Conservation (phyloP, 2,797 vertebrate genomes). For the Lepilemur septentrionalis region DNA sequence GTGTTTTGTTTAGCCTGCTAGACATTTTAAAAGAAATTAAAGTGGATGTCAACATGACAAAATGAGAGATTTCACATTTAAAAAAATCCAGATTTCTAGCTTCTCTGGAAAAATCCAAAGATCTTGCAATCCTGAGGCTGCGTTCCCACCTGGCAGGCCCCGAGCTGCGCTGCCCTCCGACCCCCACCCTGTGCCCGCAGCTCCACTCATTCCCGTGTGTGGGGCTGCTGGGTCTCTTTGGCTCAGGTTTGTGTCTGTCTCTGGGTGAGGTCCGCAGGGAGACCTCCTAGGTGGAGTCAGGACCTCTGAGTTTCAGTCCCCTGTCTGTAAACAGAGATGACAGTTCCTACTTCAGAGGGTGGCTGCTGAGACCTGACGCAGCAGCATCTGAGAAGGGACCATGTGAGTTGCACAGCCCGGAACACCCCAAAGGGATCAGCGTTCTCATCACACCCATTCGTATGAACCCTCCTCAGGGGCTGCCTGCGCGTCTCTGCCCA, state of each 20-base stretch:
- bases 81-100: conserved; percentile 36
- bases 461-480: not conserved
- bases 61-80: conserved; percentile 28
- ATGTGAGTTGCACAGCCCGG: not conserved
- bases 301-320: not conserved
- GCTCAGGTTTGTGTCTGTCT: not conserved
- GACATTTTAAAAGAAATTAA: conserved; percentile 46
- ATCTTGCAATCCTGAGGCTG: not conserved
- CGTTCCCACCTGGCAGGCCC: not conserved
- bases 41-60: conserved; percentile 49
- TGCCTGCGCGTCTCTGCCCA: rapidly evolving
- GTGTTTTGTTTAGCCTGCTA: conserved; percentile 55
- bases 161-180: rapidly evolving
- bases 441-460: not conserved
- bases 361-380: not conserved
- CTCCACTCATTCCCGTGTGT: rapidly evolving
- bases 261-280: not conserved
- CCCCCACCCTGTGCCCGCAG: not conserved
- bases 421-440: not conserved
- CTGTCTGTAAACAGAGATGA: not conserved
- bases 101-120: conserved; percentile 61
- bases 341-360: not conserved
- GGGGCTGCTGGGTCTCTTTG: not conserved
- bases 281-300: not conserved
- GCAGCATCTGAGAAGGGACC: not conserved